phyloP scores from a whole-genome alignment of 2,113 vertebrate genomes.

The Aix galericulata region DNA sequence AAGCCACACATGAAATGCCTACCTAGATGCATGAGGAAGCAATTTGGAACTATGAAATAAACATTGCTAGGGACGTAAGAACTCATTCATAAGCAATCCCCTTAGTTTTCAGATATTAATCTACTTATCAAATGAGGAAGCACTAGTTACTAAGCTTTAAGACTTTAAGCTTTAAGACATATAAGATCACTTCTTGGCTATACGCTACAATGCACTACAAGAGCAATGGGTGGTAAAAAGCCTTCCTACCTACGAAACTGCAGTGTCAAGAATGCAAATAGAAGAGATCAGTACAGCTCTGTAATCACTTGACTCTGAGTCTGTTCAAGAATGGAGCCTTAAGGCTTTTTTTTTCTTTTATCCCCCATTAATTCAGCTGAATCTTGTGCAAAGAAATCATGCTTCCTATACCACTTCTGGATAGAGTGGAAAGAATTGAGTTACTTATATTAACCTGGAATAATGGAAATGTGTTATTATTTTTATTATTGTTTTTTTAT shows the following conservation, averaged over 20 bases:
- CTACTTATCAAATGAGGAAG: not conserved
- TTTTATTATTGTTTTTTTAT: not conserved
- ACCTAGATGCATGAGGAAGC: rapidly evolving
- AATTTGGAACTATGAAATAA: not conserved
- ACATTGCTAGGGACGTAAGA: not conserved
- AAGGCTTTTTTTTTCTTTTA: not conserved
- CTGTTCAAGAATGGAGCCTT: not conserved
- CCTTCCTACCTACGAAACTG: not conserved
- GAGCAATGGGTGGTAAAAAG: not conserved
- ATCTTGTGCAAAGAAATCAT: not conserved
- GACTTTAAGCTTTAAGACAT: not conserved
- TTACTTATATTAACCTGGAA: not conserved
- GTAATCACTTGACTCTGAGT: not conserved
- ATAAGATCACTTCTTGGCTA: not conserved
- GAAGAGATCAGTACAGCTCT: not conserved
- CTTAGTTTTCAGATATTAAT: not conserved
- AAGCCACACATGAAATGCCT: not conserved
- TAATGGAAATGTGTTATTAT: not conserved
- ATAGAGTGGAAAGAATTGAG: not conserved
- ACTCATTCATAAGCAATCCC: not conserved
- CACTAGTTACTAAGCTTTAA: not conserved
- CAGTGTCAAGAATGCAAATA: not conserved
- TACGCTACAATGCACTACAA: not conserved
- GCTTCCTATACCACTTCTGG: not conserved
- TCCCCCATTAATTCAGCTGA: not conserved